Conservation (phyloP, 2,113 vertebrate species). For the Brienomyrus longianalis region DNA sequence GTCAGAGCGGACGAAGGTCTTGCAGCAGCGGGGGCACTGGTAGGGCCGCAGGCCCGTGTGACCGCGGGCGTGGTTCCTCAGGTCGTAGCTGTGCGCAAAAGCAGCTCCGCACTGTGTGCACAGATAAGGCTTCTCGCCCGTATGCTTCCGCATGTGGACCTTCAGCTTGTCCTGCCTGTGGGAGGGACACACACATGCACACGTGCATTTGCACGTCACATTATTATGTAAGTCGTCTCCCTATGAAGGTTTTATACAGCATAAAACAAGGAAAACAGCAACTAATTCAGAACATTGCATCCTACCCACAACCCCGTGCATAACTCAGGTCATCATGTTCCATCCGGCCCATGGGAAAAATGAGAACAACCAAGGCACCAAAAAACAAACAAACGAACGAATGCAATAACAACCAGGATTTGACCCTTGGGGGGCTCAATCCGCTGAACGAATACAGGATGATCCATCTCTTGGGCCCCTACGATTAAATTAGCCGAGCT, state of each 20-base stretch:
- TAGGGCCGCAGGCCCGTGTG: slow-evolving; percentile 93
- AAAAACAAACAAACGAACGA: not conserved
- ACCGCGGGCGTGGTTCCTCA: slow-evolving; percentile 97
- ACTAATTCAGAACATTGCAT: not conserved
- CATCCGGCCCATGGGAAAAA: not conserved
- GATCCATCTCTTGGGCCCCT: not conserved
- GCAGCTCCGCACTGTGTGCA: slow-evolving; percentile 93
- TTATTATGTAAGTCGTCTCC: not conserved
- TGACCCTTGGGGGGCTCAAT: not conserved
- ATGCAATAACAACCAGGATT: not conserved
- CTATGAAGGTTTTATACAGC: not conserved
- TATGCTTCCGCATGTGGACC: slow-evolving; percentile 97
- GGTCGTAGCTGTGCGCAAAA: slow-evolving; percentile 97
- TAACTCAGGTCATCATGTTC: not conserved
- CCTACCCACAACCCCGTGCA: not conserved
- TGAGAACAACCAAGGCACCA: not conserved
- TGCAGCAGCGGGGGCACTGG: slow-evolving; percentile 94
- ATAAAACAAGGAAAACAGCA: not conserved
- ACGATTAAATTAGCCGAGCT: not conserved
- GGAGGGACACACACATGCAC: slow-evolving; percentile 21
- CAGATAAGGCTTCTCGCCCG: slow-evolving; percentile 94
- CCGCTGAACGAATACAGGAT: not conserved
- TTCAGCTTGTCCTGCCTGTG: slow-evolving; percentile 98
- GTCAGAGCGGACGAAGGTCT: slow-evolving; percentile 97
- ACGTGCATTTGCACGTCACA: not conserved